A percentile compares a stretch with the other conserved stretches of the same genome.
Conservation (phyloP, 2,797 vertebrate genomes). For the Anguilla anguilla region DNA sequence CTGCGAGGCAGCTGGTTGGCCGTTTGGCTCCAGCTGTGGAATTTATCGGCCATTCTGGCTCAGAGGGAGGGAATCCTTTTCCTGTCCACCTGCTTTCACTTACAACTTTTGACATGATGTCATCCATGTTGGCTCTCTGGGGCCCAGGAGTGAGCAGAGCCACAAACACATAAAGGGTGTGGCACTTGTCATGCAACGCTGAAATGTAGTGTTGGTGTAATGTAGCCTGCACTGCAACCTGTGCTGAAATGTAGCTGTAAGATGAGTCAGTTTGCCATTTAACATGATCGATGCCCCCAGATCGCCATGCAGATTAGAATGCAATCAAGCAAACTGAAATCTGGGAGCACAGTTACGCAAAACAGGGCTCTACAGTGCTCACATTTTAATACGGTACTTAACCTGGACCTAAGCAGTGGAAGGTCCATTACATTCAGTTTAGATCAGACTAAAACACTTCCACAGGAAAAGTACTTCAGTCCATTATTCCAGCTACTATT, state of each 20-base stretch:
- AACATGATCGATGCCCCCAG: neutral
- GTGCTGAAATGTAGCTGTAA: neutral
- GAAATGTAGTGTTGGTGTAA: neutral
- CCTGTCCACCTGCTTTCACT: slow-evolving; percentile 40
- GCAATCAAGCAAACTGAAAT: neutral
- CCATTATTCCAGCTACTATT: neutral
- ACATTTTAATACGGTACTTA: neutral
- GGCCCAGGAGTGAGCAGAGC: neutral
- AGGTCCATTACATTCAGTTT: neutral
- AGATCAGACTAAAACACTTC: neutral
- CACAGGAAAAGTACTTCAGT: neutral
- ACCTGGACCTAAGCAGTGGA: neutral
- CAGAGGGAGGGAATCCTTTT: slow-evolving; percentile 5
- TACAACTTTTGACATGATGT: slow-evolving; percentile 28
- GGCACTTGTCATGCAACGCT: neutral
- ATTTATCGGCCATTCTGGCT: slow-evolving; percentile 14
- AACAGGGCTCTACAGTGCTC: neutral
- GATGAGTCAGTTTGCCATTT: neutral
- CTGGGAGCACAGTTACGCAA: neutral
- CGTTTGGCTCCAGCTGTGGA: slow-evolving; percentile 19
- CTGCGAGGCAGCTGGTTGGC: neutral
- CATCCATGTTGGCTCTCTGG: slow-evolving; percentile 23
- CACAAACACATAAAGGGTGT: neutral
- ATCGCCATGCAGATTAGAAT: neutral
- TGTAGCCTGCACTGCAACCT: neutral